These are phyloP conservation scores for Hylaeus anthracinus DNA, from an alignment of 1,140 invertebrate genomes.

Conservation along the genomic window DNA sequence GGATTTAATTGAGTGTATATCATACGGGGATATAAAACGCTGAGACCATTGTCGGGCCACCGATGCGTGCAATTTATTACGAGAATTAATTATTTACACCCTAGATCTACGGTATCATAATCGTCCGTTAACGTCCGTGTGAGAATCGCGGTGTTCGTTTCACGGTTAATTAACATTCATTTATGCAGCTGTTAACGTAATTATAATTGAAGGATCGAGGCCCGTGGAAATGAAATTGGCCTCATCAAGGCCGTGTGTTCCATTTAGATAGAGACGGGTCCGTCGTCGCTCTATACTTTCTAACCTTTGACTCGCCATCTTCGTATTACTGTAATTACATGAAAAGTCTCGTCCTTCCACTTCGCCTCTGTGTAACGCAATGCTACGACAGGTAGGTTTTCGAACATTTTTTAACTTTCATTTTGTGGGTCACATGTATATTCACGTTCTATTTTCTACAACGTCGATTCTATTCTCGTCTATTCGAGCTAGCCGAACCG, in stretches of 20 bases:
- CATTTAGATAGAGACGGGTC: not conserved
- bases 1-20: no score
- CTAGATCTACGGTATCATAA: not conserved
- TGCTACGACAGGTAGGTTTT: no score
- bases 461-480: no score
- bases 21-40: not conserved
- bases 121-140: not conserved
- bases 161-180: slow-evolving; percentile 19
- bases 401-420: no score
- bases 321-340: no score
- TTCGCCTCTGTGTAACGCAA: no score
- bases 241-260: not conserved
- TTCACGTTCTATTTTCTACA: no score
- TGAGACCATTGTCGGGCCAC: not conserved
- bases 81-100: slow-evolving; percentile 16
- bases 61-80: not conserved
- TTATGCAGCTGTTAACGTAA: slow-evolving; percentile 2
- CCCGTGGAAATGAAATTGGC: not conserved
- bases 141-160: slow-evolving; percentile 9
- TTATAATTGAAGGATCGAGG: not conserved
- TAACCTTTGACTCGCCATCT: not conserved
- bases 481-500: no score
- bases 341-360: not conserved
- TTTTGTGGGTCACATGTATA: no score
- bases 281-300: not conserved